phyloP scores from a whole-genome alignment of 2,797 vertebrate species.

The Cichlasoma orientale region DNA sequence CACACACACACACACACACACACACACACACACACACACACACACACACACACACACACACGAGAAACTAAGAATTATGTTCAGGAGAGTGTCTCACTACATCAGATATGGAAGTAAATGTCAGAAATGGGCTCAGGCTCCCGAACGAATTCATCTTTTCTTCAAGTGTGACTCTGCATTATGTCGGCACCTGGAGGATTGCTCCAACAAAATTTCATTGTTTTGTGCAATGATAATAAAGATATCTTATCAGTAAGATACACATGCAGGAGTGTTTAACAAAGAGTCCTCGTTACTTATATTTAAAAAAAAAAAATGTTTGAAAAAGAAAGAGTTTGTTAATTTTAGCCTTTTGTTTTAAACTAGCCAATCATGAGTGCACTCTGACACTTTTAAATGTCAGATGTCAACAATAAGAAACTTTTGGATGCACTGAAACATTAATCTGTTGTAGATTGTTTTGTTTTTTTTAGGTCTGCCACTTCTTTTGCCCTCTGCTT shows the following conservation, averaged over 20 bases:
- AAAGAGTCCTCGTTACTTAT: neutral
- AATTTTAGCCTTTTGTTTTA: neutral
- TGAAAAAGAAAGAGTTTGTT: neutral
- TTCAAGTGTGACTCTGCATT: neutral
- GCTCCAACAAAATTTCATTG: too few relatives aligned
- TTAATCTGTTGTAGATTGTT: neutral
- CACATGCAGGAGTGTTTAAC: neutral
- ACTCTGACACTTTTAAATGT: neutral
- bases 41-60: neutral
- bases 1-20: too few relatives aligned
- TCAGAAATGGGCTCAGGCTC: neutral
- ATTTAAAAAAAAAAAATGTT: neutral
- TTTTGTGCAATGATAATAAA: too few relatives aligned
- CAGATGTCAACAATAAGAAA: neutral
- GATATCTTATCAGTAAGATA: too few relatives aligned
- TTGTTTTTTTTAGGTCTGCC: neutral
- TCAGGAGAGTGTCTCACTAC: constrained; percentile 1
- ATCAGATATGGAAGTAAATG: constrained; percentile 28
- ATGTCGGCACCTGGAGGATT: too few relatives aligned
- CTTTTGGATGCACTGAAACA: neutral
- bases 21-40: too few relatives aligned
- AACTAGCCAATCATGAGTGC: neutral
- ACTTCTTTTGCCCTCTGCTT: neutral
- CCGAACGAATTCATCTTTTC: neutral
- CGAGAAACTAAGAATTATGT: neutral